These are phyloP conservation scores for Phocoena sinus DNA, from an alignment of 2,113 vertebrate genomes.

Conservation along the genomic window DNA sequence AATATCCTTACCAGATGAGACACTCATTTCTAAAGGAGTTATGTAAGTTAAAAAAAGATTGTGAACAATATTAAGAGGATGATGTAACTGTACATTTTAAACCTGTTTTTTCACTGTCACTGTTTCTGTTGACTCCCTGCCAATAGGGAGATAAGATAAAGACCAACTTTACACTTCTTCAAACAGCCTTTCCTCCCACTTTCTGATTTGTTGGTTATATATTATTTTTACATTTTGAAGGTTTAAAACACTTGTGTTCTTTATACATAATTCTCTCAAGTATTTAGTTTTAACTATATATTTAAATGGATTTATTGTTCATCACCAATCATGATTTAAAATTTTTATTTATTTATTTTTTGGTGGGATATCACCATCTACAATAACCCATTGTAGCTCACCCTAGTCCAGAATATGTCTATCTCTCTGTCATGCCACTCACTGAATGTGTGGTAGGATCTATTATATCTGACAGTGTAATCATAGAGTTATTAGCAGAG, in stretches of 20 bases:
- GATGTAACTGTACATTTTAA: not conserved
- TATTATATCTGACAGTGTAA: not conserved
- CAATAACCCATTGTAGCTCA: not conserved
- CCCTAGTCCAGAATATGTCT: not conserved
- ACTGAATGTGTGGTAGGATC: not conserved
- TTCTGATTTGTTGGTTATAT: not conserved
- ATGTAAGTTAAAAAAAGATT: not conserved
- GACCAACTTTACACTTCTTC: not conserved
- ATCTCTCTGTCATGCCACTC: not conserved
- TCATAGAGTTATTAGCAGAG: not conserved
- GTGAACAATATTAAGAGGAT: not conserved
- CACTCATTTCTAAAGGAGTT: not conserved
- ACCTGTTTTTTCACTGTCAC: not conserved
- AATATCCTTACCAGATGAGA: not conserved
- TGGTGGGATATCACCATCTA: not conserved
- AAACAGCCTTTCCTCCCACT: not conserved
- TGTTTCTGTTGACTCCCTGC: not conserved
- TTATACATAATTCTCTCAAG: not conserved
- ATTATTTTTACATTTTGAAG: not conserved
- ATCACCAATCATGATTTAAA: not conserved
- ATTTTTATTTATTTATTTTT: not conserved
- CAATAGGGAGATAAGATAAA: not conserved
- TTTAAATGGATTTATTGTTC: not conserved
- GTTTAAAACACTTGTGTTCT: not conserved
- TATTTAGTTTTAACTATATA: not conserved